Base-by-base conservation (phyloP, 2,797 vertebrate species). In the Macroramphosus scolopax region DNA sequence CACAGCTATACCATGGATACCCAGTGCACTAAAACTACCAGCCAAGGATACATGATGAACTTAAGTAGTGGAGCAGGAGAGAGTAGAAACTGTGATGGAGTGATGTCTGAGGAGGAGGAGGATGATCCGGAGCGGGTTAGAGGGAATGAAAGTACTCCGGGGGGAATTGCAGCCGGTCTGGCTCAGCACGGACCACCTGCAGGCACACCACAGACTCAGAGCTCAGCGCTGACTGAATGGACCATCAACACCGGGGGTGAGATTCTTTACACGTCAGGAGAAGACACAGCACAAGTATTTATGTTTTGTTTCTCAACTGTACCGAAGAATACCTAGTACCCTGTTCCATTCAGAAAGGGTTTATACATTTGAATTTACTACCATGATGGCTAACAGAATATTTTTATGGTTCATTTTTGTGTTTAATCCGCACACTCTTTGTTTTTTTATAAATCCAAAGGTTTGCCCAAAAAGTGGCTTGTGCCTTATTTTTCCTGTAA, bases 1-100 rank as follows among this genome's bases (percentile, higher is more conserved):
- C 96, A 98, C 48, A 87, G 84, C 36, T 94, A 95, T 51, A 58
- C 88, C 73, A 93, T 97, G 94, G 90, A 94, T 55, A 75, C 91
- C 16, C 77, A 46, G 17, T 38, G 43, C 8, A 24, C 37, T 28
- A 22, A 42, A 0, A 1, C 34, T 1, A 2, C 40, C 9, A 43
- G 54, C 24, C 29, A 82, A 41, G 28, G 78, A 44, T 59, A 31
- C 74, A 0, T 54, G 0, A 5, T 59, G 54, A 39, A 63, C 60
- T 1, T 41, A 2, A 7, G 30, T 31, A 0, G 55, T 3, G 16
- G 51, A 22, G 44, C n/a, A 0, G 13, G 55, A 1, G 63, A 34
- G 15, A 49, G 52, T 0, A 57, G 32, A 2, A 59, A 24, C 0
- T 37, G 37, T 1, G 64, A 60, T 1, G 32, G 17, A 51, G 30